Percentiles rank a stretch among this genome's conserved stretches.
Evolutionary conservation across 2,888 invertebrate genomes (phyloP).

Genomic region (Trachelus troglodyta): DNA sequence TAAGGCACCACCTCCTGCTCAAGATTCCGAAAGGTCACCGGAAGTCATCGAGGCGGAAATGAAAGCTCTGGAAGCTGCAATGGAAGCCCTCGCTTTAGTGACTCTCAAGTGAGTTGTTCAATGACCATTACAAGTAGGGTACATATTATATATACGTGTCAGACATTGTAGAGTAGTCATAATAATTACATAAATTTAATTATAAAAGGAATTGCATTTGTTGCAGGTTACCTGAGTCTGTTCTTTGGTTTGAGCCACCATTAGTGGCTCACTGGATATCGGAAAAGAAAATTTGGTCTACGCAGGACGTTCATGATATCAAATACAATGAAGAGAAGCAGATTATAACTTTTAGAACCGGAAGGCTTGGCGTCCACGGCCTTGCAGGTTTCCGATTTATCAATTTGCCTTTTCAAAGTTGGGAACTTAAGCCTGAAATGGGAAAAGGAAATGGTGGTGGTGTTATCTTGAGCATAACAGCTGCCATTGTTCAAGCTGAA

Average conservation of each 20-base stretch:
- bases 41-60: conserved; percentile 86
- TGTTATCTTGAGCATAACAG: conserved; percentile 69
- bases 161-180: background rate
- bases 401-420: conserved; percentile 87
- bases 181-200: background rate
- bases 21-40: conserved; percentile 77
- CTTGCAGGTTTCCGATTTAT: conserved; percentile 80
- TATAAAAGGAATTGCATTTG: background rate
- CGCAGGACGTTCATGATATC: conserved; percentile 79
- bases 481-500: conserved; percentile 71
- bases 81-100: conserved; percentile 79
- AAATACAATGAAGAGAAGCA: conserved; percentile 90
- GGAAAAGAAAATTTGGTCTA: conserved; percentile 72
- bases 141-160: background rate
- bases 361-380: conserved; percentile 73
- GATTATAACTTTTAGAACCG: conserved; percentile 80
- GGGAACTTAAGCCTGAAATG: conserved; percentile 81
- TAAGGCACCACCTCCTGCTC: conserved; percentile 75
- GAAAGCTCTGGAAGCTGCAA: conserved; percentile 77
- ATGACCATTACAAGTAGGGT: background rate
- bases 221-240: conserved; percentile 74
- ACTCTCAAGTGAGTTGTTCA: conserved; percentile 73
- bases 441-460: conserved; percentile 64
- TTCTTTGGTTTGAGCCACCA: conserved; percentile 85
- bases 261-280: conserved; percentile 80